Evolutionary conservation across 2,797 vertebrate genomes (phyloP), one percentile per base, ranked within the genome.

Genomic region (Acrocephalus scirpaceus): DNA sequence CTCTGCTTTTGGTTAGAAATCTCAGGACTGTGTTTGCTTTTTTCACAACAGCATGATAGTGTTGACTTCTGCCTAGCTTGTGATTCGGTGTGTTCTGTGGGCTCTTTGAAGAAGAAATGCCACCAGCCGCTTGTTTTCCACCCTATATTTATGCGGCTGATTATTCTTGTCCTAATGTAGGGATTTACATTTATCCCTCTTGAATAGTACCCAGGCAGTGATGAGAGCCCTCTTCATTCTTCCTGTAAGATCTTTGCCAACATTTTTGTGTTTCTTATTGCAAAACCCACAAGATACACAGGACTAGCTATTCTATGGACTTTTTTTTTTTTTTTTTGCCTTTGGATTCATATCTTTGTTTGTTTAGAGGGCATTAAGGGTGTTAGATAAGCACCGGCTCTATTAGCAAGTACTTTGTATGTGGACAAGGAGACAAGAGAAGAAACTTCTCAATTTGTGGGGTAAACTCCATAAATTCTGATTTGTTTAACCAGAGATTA

Each of bases 401-500:
- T 81, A 25, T 80, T 88, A 70, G 61, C 60, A 87, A 93, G 85
- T 77, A 76, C 32, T 84, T 87, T 10, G 2, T 70, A 57, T 50
- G 60, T 2, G 3, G 44, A 44, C 36, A 84, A 82, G 56, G 17
- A 84, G 75, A 93, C 77, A 94, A 92, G 61, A 88, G 67, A 81
- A 91, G 21, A 78, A 89, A 66, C 66, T 47, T 85, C 69, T 74
- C 60, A 26, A 29, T 94, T 92, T 89, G 44, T 84, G 45, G 47
- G 38, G 61, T 69, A 88, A 92, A 89, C 57, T 81, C 62, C 61
- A 57, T 90, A 91, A 90, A 92, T 87, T 71, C 42, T 69, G 48
- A 60, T 81, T 71, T 93, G 90, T 93, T 95, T 96, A 88, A 70
- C 50, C 29, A 92, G 60, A 84, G 88, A 77, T 95, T 89, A 94